Evolutionary conservation across 2,113 vertebrate genomes (phyloP), one percentile per base, ranked within the genome.

Genomic region (Noctilio leporinus): DNA sequence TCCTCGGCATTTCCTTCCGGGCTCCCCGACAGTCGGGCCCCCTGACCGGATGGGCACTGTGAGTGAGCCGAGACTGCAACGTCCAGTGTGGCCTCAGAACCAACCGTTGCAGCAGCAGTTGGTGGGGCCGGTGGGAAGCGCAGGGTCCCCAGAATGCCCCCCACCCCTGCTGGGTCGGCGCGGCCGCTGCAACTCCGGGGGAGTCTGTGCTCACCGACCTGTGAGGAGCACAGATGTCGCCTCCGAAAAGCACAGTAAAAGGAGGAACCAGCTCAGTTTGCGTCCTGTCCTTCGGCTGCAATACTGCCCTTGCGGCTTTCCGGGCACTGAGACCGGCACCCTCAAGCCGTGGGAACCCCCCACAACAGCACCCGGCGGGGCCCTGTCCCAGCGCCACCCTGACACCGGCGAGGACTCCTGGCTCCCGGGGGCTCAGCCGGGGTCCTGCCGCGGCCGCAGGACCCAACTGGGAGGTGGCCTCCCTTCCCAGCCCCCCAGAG

Each of bases 161-260:
- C n/a, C 57, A 15, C n/a, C 40, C n/a, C 45, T 2, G 26, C 73
- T 6, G 7, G 22, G 4, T 78, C 59, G 10, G 73, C 3, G 8
- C n/a, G 65, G 47, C 10, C 7, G 10, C 5, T 26, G 11, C n/a
- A 16, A 1, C 12, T 59, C n/a, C 87, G 7, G 35, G n/a, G 5
- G 47, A 43, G 5, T 0, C 64, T 10, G 0, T 0, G 10, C 22
- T n/a, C 14, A 2, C 12, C 3, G 0, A 1, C n/a, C 20, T 4
- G 14, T 6, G 22, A 17, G 15, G 0, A 24, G 24, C 49, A 2
- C 4, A 3, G 19, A 20, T 1, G 7, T 35, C 8, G 7, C 64
- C n/a, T 35, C 2, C n/a, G 49, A 16, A 62, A 82, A 67, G 14
- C 76, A 17, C 26, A 35, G n/a, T n/a, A 38, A 9, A 33, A 24